Conservation (phyloP, 2,797 vertebrate species). For the Rhinichthys osculus region DNA sequence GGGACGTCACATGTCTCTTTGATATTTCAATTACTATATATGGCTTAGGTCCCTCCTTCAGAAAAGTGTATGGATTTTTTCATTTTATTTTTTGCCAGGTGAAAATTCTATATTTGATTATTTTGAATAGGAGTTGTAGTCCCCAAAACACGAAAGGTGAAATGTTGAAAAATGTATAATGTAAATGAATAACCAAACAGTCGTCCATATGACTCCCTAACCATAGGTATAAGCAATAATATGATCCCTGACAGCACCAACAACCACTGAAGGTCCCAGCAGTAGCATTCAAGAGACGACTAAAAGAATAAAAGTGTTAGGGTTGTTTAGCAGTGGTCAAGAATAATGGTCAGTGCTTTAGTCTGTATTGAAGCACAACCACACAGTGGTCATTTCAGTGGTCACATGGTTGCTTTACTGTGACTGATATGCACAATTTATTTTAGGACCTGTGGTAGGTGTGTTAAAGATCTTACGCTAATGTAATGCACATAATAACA, state of each 20-base stretch:
- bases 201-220: background rate
- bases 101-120: too few relatives aligned
- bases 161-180: too few relatives aligned
- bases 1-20: too few relatives aligned
- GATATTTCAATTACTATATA: too few relatives aligned
- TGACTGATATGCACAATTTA: background rate
- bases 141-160: too few relatives aligned
- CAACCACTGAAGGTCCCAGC: background rate
- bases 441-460: constrained; percentile 17
- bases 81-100: too few relatives aligned
- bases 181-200: background rate
- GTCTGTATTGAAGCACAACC: background rate
- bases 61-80: too few relatives aligned
- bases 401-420: background rate
- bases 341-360: background rate
- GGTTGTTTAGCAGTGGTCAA: background rate
- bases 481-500: background rate
- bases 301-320: background rate
- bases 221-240: background rate
- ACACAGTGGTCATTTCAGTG: background rate
- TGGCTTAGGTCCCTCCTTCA: too few relatives aligned
- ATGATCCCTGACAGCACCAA: background rate
- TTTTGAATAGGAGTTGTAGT: too few relatives aligned
- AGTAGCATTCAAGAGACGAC: background rate
- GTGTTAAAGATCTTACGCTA: background rate